phyloP scores from a whole-genome alignment of 2,888 invertebrate species.

The Nomada fucata region DNA sequence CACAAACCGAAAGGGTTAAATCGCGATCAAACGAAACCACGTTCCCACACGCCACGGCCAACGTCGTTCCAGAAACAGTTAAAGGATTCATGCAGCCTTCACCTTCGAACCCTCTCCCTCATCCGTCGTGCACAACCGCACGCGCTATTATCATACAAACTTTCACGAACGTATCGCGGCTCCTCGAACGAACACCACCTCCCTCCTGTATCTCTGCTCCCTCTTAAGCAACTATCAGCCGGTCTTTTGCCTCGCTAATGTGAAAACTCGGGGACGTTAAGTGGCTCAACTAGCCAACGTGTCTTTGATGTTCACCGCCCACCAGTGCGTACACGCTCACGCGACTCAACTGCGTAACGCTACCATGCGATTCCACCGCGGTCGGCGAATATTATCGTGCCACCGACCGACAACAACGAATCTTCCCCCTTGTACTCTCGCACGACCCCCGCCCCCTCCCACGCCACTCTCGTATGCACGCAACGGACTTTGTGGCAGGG shows the following conservation, averaged over 20 bases:
- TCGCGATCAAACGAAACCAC: neutral
- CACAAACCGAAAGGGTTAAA: neutral
- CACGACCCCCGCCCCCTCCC: constrained; percentile 5
- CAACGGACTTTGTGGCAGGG: constrained; percentile 62
- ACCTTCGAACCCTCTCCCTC: constrained; percentile 43
- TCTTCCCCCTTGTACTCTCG: constrained; percentile 39
- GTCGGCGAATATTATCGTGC: constrained; percentile 54
- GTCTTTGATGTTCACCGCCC: constrained; percentile 80
- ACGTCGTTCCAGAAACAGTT: neutral
- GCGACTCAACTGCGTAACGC: constrained; percentile 73
- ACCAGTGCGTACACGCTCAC: constrained; percentile 66
- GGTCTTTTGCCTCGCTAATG: constrained; percentile 83
- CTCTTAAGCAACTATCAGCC: neutral
- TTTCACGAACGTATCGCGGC: constrained; percentile 42
- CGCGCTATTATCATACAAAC: constrained; percentile 52
- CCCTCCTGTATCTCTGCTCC: neutral
- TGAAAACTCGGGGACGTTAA: constrained; percentile 83
- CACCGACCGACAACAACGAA: constrained; percentile 57
- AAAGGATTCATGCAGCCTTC: constrained; percentile 40
- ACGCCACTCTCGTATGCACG: constrained; percentile 56
- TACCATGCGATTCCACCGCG: constrained; percentile 68
- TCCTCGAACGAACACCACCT: constrained; percentile 19
- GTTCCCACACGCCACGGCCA: neutral
- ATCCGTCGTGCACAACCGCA: constrained; percentile 23
- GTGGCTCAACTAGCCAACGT: constrained; percentile 83